A percentile compares a stretch with the other conserved stretches of the same genome.
Evolutionary conservation across 2,113 vertebrate genomes (phyloP).

Genomic region (Coptodon bakossiorum): DNA sequence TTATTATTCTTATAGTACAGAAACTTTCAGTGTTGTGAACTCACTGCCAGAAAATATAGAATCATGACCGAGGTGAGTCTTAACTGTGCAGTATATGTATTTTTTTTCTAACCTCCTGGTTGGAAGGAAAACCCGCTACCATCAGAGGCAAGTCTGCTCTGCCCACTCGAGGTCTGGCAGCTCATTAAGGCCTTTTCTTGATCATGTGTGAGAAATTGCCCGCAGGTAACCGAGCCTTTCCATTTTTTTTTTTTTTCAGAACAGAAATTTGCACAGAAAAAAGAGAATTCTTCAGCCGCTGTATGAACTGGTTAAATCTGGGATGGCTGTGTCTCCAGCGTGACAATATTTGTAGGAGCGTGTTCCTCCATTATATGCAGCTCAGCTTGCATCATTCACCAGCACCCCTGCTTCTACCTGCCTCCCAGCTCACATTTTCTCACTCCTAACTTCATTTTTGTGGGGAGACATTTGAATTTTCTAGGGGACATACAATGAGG

Average conservation of each 20-base stretch:
- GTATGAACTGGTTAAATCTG: not conserved
- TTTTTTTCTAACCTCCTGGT: not conserved
- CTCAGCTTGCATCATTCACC: not conserved
- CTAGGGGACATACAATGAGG: not conserved
- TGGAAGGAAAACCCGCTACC: not conserved
- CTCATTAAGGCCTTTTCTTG: slow-evolving; percentile 41
- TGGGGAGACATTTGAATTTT: not conserved
- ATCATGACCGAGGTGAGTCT: not conserved
- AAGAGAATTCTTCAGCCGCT: not conserved
- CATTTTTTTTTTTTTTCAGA: not conserved
- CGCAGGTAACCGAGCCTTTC: slow-evolving; percentile 3
- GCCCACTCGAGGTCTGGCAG: slow-evolving; percentile 52
- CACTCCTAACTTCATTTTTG: not conserved
- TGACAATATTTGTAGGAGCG: not conserved
- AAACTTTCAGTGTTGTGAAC: not conserved
- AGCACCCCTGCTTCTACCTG: not conserved
- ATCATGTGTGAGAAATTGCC: slow-evolving; percentile 26
- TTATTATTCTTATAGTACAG: not conserved
- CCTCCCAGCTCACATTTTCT: not conserved
- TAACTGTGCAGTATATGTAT: not conserved
- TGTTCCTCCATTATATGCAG: not conserved
- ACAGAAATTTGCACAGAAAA: not conserved
- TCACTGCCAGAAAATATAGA: not conserved
- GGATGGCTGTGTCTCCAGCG: not conserved
- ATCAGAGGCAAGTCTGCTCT: slow-evolving; percentile 20